These are phyloP conservation scores for Megalopta genalis DNA, from an alignment of 1,140 invertebrate genomes.

Conservation along the genomic window DNA sequence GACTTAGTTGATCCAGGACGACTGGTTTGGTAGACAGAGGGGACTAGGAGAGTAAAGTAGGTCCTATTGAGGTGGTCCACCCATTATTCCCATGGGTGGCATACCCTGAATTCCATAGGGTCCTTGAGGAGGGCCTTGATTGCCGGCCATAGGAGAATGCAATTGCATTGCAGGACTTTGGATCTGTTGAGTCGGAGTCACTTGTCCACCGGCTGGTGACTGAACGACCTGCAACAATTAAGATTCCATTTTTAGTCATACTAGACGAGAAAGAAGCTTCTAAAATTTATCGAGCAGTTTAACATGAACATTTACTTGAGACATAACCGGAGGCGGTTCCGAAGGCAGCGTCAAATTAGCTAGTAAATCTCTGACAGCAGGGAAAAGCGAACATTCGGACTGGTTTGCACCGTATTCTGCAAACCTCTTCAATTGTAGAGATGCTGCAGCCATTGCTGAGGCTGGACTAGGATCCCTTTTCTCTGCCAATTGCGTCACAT, in stretches of 20 bases:
- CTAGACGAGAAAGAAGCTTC: no score
- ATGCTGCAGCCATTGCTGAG: constrained; percentile 84
- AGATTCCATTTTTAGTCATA: neutral
- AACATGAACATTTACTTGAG: constrained; percentile 68
- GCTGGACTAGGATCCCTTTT: constrained; percentile 85
- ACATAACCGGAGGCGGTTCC: constrained; percentile 81
- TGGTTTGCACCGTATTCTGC: constrained; percentile 84
- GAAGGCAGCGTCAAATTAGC: constrained; percentile 88
- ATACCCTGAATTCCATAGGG: constrained; percentile 72
- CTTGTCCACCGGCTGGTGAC: constrained; percentile 76
- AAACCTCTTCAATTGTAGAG: constrained; percentile 85
- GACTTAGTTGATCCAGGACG: constrained; percentile 70
- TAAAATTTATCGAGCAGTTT: no score
- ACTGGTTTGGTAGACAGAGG: constrained; percentile 65
- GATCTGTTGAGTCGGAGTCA: constrained; percentile 80
- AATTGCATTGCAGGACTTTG: constrained; percentile 81
- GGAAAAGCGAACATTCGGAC: constrained; percentile 92
- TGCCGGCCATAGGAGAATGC: constrained; percentile 76
- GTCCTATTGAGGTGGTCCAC: constrained; percentile 77
- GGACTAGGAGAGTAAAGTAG: constrained; percentile 73
- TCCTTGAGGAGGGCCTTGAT: constrained; percentile 75
- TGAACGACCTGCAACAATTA: constrained; percentile 73
- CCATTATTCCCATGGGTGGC: constrained; percentile 81
- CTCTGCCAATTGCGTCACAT: constrained; percentile 92
- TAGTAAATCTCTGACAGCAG: constrained; percentile 91